Evolutionary conservation across 1,140 invertebrate species (phyloP).

Genomic region (Megalonaias nervosa): DNA sequence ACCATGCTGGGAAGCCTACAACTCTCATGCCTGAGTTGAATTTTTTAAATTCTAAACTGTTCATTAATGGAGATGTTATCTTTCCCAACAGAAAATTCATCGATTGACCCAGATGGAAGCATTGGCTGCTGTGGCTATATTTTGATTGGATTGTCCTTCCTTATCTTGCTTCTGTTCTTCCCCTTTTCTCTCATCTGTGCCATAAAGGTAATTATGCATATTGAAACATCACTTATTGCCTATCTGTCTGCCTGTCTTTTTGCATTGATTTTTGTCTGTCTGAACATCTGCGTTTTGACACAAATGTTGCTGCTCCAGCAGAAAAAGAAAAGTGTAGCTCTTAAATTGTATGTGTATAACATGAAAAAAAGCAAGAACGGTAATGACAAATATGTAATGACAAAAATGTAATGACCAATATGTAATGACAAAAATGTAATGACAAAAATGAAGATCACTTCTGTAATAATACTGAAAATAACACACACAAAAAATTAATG

Average conservation of each 20-base stretch:
- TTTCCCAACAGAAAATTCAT: no score
- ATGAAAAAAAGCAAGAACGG: neutral
- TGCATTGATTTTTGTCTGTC: neutral
- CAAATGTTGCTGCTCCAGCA: neutral
- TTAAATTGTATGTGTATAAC: neutral
- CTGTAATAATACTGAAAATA: no score
- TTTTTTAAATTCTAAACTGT: no score
- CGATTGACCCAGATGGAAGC: no score
- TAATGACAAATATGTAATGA: neutral
- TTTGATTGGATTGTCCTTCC: constrained; percentile 4
- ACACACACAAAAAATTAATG: no score
- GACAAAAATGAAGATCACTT: neutral
- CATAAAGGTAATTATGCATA: constrained; percentile 17
- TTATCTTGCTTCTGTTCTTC: constrained; percentile 10
- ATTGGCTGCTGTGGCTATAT: constrained; percentile 21
- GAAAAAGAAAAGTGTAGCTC: neutral
- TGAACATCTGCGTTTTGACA: neutral
- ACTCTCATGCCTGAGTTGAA: no score
- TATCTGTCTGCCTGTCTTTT: neutral
- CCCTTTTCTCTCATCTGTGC: constrained; percentile 18
- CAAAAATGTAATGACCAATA: no score
- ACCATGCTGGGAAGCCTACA: no score
- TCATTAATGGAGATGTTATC: no score
- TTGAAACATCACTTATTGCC: neutral
- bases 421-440: no score